phyloP scores from a whole-genome alignment of 2,797 vertebrate genomes.

The Dallia pectoralis region DNA sequence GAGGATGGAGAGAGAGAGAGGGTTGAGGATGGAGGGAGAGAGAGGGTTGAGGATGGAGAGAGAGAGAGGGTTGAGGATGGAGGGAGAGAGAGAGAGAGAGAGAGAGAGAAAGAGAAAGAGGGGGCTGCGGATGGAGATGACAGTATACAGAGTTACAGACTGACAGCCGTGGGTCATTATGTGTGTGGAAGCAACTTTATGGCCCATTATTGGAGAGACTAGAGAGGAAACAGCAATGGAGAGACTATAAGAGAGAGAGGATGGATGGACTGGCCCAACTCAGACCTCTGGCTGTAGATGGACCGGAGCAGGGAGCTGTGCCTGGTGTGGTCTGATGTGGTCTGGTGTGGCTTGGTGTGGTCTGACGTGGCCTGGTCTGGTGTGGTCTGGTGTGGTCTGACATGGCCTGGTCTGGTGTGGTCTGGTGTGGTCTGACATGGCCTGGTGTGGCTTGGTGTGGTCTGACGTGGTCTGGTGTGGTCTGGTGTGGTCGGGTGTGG shows the following conservation, averaged over 20 bases:
- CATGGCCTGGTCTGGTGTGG: too few relatives aligned
- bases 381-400: too few relatives aligned
- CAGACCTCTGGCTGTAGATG: not conserved
- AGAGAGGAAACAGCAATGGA: slow-evolving; percentile 33
- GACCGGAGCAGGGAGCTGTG: not conserved
- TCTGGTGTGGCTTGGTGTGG: not conserved
- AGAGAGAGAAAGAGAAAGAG: not conserved
- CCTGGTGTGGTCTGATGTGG: not conserved
- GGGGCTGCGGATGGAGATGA: slow-evolving; percentile 39
- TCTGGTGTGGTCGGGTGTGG: too few relatives aligned
- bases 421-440: not conserved
- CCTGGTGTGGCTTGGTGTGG: too few relatives aligned
- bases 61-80: not conserved
- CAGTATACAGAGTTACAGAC: slow-evolving; percentile 55
- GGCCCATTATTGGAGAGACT: slow-evolving; percentile 22
- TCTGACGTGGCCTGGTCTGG: too few relatives aligned
- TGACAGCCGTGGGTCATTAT: slow-evolving; percentile 66
- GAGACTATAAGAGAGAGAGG: not conserved
- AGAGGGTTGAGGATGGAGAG: not conserved
- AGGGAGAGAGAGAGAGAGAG: slow-evolving; percentile 39
- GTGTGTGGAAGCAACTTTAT: slow-evolving; percentile 59
- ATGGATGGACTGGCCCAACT: not conserved
- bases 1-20: slow-evolving; percentile 31
- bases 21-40: not conserved
- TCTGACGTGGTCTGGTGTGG: too few relatives aligned